Evolutionary conservation across 2,888 invertebrate genomes (phyloP).

Genomic region (Carterocephalus palaemon): DNA sequence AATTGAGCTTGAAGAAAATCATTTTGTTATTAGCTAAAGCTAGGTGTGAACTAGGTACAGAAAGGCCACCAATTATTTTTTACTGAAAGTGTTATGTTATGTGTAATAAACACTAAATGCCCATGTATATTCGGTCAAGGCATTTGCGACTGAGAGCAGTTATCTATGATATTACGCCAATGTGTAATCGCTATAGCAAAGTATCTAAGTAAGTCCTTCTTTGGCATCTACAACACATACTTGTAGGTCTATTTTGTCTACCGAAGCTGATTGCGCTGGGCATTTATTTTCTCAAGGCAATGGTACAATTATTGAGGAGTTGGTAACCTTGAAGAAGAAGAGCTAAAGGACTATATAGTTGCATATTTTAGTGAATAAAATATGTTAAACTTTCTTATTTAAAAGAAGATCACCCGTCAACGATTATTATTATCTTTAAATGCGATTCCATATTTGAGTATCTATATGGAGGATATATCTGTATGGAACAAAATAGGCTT

Average conservation of each 20-base stretch:
- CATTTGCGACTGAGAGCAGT: background rate
- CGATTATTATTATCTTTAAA: too few relatives aligned
- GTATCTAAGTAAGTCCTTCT: background rate
- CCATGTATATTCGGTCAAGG: constrained; percentile 18
- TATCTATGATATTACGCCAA: constrained; percentile 14
- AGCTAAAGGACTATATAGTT: too few relatives aligned
- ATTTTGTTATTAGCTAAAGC: constrained; percentile 21
- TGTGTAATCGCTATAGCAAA: constrained; percentile 7
- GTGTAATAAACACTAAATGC: constrained; percentile 21
- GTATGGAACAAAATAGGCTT: too few relatives aligned
- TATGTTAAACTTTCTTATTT: too few relatives aligned
- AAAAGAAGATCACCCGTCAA: too few relatives aligned
- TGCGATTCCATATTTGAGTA: too few relatives aligned
- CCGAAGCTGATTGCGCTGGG: background rate
- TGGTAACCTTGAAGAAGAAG: too few relatives aligned
- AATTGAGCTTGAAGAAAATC: constrained; percentile 64
- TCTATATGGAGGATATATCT: too few relatives aligned
- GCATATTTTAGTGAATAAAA: too few relatives aligned
- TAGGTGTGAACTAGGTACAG: constrained; percentile 30
- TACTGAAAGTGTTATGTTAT: constrained; percentile 18
- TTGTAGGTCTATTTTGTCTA: background rate
- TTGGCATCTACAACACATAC: background rate
- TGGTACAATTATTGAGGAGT: too few relatives aligned
- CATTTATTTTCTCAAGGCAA: background rate
- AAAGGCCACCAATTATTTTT: constrained; percentile 16